Evolutionary conservation across 2,888 invertebrate genomes (phyloP).

Genomic region (Scaptodrosophila latifasciaeformis): DNA sequence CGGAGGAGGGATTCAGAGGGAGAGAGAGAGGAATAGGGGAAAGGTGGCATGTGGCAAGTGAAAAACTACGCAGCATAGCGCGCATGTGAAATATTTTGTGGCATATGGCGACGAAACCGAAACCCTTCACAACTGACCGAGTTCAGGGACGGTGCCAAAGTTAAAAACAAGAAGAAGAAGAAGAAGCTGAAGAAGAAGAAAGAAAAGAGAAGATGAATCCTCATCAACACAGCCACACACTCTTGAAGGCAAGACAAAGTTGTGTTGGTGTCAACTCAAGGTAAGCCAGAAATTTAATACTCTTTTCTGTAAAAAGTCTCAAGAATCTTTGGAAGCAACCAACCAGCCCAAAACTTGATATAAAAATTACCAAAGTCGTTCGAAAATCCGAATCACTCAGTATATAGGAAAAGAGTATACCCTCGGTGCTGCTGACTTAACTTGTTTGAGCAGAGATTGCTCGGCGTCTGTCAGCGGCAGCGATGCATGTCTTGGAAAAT

Average conservation of each 20-base stretch:
- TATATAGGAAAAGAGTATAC: too few relatives aligned
- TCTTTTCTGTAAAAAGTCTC: too few relatives aligned
- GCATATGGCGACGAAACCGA: not conserved
- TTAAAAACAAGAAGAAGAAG: not conserved
- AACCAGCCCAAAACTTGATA: too few relatives aligned
- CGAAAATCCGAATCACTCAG: too few relatives aligned
- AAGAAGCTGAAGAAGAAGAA: too few relatives aligned
- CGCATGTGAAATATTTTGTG: not conserved
- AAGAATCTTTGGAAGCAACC: too few relatives aligned
- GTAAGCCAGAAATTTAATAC: too few relatives aligned
- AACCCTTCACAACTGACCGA: not conserved
- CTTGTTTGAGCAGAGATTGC: too few relatives aligned
- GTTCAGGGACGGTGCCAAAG: constrained; percentile 5
- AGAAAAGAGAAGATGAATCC: not conserved
- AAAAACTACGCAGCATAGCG: constrained; percentile 2
- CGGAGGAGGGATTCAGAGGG: not conserved
- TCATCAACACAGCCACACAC: not conserved
- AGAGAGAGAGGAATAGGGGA: not conserved
- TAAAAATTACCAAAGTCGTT: too few relatives aligned
- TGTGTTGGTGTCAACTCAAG: too few relatives aligned
- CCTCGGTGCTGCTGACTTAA: too few relatives aligned
- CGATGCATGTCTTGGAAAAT: constrained; percentile 4
- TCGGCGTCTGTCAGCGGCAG: constrained; percentile 4
- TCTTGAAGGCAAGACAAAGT: not conserved
- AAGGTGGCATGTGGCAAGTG: not conserved